phyloP scores from a whole-genome alignment of 2,888 invertebrate species.

The Platypus cylindrus region DNA sequence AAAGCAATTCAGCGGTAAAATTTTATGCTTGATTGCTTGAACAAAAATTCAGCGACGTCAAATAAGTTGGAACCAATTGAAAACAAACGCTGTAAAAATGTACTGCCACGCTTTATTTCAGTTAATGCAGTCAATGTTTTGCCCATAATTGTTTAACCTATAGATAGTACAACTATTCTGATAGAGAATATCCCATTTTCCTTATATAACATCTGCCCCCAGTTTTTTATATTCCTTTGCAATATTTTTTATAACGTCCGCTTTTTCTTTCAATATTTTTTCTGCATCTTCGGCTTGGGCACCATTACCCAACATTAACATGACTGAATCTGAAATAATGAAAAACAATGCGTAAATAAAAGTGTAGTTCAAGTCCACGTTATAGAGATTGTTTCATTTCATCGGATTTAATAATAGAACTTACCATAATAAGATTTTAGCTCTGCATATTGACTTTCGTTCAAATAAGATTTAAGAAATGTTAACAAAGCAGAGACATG shows the following conservation, averaged over 20 bases:
- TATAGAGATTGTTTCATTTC: background rate
- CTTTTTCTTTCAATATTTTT: conserved; percentile 37
- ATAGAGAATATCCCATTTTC: too few relatives aligned
- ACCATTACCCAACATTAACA: conserved; percentile 45
- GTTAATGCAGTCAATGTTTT: too few relatives aligned
- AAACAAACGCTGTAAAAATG: too few relatives aligned
- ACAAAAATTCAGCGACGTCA: too few relatives aligned
- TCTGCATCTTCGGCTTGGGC: conserved; percentile 39
- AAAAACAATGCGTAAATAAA: conserved; percentile 12
- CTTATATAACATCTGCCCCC: background rate
- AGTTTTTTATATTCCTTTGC: conserved; percentile 40
- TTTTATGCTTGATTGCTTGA: too few relatives aligned
- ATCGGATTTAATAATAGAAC: conserved; percentile 17
- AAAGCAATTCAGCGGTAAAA: too few relatives aligned
- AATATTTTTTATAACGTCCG: conserved; percentile 39
- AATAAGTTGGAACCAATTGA: too few relatives aligned
- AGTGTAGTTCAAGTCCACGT: background rate
- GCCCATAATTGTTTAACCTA: too few relatives aligned
- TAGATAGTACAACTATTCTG: too few relatives aligned
- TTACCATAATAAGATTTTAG: conserved; percentile 70
- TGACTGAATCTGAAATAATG: conserved; percentile 46
- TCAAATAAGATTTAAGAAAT: conserved; percentile 58
- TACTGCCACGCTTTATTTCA: too few relatives aligned
- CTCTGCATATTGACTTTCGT: conserved; percentile 47
- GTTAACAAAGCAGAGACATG: conserved; percentile 73